Conservation (phyloP, 2,113 vertebrate genomes). For the Tyto alba region DNA sequence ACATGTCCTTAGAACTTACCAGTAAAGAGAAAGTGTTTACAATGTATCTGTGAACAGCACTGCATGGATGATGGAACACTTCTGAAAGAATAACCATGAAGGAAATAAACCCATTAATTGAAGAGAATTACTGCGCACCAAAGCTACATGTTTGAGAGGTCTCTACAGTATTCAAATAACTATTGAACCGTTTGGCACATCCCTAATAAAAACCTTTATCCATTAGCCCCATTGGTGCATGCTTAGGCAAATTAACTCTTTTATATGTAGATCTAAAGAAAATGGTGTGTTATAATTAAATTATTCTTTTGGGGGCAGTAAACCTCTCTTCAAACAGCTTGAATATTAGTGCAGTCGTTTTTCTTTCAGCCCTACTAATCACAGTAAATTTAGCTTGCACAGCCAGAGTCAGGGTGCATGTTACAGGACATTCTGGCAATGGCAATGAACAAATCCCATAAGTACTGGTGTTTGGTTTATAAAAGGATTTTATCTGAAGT, state of each 20-base stretch:
- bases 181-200: conserved; percentile 56
- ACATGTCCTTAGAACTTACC: neutral
- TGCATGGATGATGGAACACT: conserved; percentile 41
- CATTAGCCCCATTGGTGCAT: conserved; percentile 50
- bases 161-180: conserved; percentile 55
- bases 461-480: neutral
- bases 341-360: conserved; percentile 48
- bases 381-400: conserved; percentile 49
- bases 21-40: conserved; percentile 11
- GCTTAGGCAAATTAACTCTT: conserved; percentile 68
- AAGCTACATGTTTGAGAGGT: conserved; percentile 30
- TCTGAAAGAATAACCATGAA: conserved; percentile 44
- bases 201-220: conserved; percentile 64
- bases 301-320: conserved; percentile 62
- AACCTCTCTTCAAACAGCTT: conserved; percentile 66
- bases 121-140: conserved; percentile 48
- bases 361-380: conserved; percentile 65
- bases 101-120: conserved; percentile 63
- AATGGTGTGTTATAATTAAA: conserved; percentile 67
- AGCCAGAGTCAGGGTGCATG: conserved; percentile 23
- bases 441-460: neutral
- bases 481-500: conserved; percentile 1
- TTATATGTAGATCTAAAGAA: conserved; percentile 67
- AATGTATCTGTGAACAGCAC: neutral
- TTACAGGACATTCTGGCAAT: conserved; percentile 19